phyloP scores from a whole-genome alignment of 2,113 vertebrate species.

The Pangasianodon gigas region DNA sequence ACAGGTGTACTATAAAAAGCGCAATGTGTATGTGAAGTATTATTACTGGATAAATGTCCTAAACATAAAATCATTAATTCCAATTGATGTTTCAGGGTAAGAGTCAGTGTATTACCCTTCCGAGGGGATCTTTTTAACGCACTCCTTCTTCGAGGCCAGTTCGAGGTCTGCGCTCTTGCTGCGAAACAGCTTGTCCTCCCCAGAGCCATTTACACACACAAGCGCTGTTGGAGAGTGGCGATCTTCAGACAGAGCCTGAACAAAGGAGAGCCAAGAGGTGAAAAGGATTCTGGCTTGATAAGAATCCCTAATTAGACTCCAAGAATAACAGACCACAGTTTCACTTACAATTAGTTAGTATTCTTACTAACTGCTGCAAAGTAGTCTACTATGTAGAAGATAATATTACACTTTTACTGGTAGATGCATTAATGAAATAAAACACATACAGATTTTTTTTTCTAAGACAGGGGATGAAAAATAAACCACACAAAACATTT shows the following conservation, averaged over 20 bases:
- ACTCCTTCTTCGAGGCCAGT: slow-evolving; percentile 80
- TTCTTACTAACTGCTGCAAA: background rate
- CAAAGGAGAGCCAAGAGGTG: background rate
- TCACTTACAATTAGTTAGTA: background rate
- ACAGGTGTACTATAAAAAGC: no score
- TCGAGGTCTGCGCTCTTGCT: slow-evolving; percentile 90
- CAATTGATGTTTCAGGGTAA: background rate
- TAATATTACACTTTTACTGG: background rate
- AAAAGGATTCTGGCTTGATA: background rate
- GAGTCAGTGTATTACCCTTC: slow-evolving; percentile 78
- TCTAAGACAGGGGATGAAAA: background rate
- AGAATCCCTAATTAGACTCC: background rate
- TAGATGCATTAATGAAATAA: background rate
- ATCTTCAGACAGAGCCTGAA: slow-evolving; percentile 70
- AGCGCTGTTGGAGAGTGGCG: slow-evolving; percentile 71
- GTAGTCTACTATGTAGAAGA: no score
- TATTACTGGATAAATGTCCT: no score
- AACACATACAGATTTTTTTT: background rate
- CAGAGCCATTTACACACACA: slow-evolving; percentile 82
- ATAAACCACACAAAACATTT: background rate
- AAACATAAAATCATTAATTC: background rate
- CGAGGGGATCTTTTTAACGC: slow-evolving; percentile 92
- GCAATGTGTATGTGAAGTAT: no score
- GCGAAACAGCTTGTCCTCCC: slow-evolving; percentile 88
- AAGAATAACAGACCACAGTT: background rate